Evolutionary conservation across 2,888 invertebrate species (phyloP).

Genomic region (Cylloceria caligata): DNA sequence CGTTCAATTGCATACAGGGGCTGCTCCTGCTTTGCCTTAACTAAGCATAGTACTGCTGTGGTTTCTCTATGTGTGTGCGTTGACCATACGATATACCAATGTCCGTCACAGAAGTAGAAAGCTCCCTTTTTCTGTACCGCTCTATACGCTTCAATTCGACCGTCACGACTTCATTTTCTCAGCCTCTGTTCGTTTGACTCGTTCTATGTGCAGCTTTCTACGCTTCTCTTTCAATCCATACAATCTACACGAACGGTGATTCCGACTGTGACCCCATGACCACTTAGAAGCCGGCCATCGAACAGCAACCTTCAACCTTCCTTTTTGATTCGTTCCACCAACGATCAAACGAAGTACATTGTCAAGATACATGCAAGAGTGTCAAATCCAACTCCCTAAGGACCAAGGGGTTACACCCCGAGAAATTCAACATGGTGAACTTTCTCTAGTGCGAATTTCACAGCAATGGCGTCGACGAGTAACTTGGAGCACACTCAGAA

Average conservation of each 20-base stretch:
- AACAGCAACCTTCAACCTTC: neutral
- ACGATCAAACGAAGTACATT: slow-evolving; percentile 47
- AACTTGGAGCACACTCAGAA: neutral
- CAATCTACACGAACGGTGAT: slow-evolving; percentile 9
- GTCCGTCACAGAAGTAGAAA: neutral
- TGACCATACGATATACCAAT: neutral
- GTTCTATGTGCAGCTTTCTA: neutral
- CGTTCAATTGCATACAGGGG: slow-evolving; percentile 46
- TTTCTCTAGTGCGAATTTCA: slow-evolving; percentile 14
- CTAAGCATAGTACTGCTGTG: slow-evolving; percentile 22
- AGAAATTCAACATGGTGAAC: slow-evolving; percentile 53
- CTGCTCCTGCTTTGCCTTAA: slow-evolving; percentile 14
- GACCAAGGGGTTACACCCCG: slow-evolving; percentile 27
- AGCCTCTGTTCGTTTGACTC: neutral
- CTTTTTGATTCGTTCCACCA: slow-evolving; percentile 30
- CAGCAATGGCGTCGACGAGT: slow-evolving; percentile 28
- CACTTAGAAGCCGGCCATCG: slow-evolving; percentile 1
- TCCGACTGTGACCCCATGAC: slow-evolving; percentile 1
- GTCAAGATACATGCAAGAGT: slow-evolving; percentile 24
- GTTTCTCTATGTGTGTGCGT: slow-evolving; percentile 14
- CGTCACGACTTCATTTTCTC: slow-evolving; percentile 9
- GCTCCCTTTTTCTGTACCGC: neutral
- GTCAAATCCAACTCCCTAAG: slow-evolving; percentile 37
- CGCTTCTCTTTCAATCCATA: slow-evolving; percentile 16
- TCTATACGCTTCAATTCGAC: neutral